Percentiles rank a stretch among this genome's conserved stretches.
phyloP scores from a whole-genome alignment of 2,888 invertebrate genomes.

The Drosophila anomalata region DNA sequence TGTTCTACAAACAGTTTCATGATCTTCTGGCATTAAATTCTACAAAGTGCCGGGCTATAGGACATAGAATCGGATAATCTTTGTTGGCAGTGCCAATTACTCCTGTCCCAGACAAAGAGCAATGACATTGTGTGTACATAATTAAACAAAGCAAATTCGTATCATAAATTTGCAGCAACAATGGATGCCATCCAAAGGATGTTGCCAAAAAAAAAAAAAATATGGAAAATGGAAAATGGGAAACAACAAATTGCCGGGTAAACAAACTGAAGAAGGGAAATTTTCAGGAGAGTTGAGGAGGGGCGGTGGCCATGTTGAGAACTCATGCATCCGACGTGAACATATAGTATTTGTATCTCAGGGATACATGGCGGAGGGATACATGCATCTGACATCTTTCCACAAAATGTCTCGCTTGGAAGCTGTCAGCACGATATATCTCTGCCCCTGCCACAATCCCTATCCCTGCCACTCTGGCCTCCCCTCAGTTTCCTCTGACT shows the following conservation, averaged over 20 bases:
- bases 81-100: conserved; percentile 17
- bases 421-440: conserved; percentile 54
- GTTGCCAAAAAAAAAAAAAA: conserved; percentile 22
- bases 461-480: background rate
- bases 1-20: conserved; percentile 30
- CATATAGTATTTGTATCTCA: conserved; percentile 19
- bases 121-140: conserved; percentile 45
- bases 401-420: conserved; percentile 67
- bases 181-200: conserved; percentile 26
- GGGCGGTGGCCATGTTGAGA: conserved; percentile 55
- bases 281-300: conserved; percentile 5
- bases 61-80: conserved; percentile 3
- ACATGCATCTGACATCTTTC: conserved; percentile 49
- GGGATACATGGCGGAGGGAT: conserved; percentile 17
- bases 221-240: conserved; percentile 5
- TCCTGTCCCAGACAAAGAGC: conserved; percentile 22
- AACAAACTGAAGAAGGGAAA: conserved; percentile 14
- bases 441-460: conserved; percentile 4
- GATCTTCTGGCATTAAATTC: conserved; percentile 24
- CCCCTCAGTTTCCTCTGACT: conserved; percentile 8
- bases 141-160: conserved; percentile 34
- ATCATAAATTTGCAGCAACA: conserved; percentile 52
- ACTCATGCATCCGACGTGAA: conserved; percentile 23
- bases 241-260: conserved; percentile 15
- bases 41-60: conserved; percentile 1